Evolutionary conservation across 2,888 invertebrate genomes (phyloP), one percentile per base, ranked within the genome.

Genomic region (Pristionchus arcanus): DNA sequence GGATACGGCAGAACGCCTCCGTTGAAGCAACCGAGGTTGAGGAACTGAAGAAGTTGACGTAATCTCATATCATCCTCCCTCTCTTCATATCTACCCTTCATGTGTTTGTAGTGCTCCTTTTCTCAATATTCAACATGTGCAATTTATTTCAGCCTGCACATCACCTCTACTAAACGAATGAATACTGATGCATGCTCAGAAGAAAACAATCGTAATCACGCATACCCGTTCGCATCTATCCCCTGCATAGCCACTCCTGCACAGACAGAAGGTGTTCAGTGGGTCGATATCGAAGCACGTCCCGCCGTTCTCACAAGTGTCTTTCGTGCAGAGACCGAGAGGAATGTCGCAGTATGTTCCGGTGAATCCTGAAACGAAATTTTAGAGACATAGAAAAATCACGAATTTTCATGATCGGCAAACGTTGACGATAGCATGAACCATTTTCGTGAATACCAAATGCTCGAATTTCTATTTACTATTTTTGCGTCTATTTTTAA

Each of bases 11-110:
- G n/a, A 0, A 28, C 11, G 1, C 81, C 81, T 0, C 49, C 49
- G 28, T 81, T 81, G 81, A 81, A 81, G 9, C 81, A 81, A 13
- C 81, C 81, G 49, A 53, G 81, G 37, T 81, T n/a, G n/a, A 81
- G 81, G 13, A 53, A 21, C 81, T 81, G 53, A 49, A 81, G 11
- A n/a, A 9, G 16, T 34, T 71, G n/a, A n/a, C 16, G 5, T 11
- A 63, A 16, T 16, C 21, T 63, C 21, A 11, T 5, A 21, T 16
- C 63, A 63, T 16, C 25, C 21, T 16, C 11, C 9, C 5, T 63
- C 63, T 63, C 63, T 25, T 21, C 63, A 63, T 53, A 53, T 53
- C 53, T 15, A 53, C 53, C 53, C 53, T n/a, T n/a, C n/a, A n/a
- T n/a, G n/a, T n/a, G n/a, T n/a, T n/a, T n/a, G n/a, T n/a, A n/a